Conservation (phyloP, 2,888 invertebrate genomes). For the Drosophila sordidapex region DNA sequence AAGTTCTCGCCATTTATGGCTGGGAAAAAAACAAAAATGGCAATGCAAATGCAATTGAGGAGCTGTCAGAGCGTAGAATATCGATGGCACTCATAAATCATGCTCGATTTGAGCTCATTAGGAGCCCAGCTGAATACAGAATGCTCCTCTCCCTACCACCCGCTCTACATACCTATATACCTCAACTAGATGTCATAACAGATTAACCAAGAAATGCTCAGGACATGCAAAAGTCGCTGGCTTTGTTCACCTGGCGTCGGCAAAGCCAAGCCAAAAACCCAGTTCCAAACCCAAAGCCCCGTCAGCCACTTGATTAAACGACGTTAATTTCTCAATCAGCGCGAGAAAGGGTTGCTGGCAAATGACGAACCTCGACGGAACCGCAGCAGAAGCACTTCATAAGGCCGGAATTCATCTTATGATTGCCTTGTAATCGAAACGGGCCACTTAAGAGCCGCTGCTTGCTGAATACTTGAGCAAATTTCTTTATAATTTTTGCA, state of each 20-base stretch:
- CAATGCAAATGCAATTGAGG: slow-evolving; percentile 67
- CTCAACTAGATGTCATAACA: slow-evolving; percentile 78
- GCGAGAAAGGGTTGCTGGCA: slow-evolving; percentile 54
- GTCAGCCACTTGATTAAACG: slow-evolving; percentile 73
- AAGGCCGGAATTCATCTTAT: slow-evolving; percentile 61
- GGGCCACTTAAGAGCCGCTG: slow-evolving; percentile 78
- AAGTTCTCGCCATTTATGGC: slow-evolving; percentile 51
- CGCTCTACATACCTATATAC: slow-evolving; percentile 2
- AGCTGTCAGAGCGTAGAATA: slow-evolving; percentile 80
- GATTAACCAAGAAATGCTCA: slow-evolving; percentile 70
- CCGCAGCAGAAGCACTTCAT: slow-evolving; percentile 41
- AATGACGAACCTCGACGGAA: slow-evolving; percentile 36
- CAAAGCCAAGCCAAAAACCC: slow-evolving; percentile 3
- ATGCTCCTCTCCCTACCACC: neutral
- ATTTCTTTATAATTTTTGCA: slow-evolving; percentile 60
- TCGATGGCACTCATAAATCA: slow-evolving; percentile 75
- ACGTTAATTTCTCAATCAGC: slow-evolving; percentile 73
- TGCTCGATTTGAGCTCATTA: slow-evolving; percentile 77
- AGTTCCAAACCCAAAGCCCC: slow-evolving; percentile 17
- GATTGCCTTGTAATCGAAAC: slow-evolving; percentile 79
- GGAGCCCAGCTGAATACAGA: slow-evolving; percentile 25
- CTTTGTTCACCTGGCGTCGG: slow-evolving; percentile 33
- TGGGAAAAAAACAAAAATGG: slow-evolving; percentile 46
- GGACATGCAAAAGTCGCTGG: slow-evolving; percentile 30
- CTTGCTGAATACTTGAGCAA: slow-evolving; percentile 51